phyloP scores from a whole-genome alignment of 2,113 vertebrate species.

The Pycnonotus jocosus region DNA sequence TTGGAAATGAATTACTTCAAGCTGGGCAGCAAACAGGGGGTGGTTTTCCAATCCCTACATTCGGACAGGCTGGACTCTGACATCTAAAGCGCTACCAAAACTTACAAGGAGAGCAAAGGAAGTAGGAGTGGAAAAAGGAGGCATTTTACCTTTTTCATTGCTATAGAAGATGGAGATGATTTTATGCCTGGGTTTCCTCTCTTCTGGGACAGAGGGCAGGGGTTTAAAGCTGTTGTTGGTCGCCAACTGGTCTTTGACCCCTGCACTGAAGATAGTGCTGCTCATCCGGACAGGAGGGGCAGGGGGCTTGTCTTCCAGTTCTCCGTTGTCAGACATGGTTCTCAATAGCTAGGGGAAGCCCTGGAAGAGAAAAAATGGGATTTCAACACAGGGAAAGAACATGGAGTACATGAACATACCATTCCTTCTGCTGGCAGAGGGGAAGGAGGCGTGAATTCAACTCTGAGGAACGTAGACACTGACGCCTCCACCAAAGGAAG shows the following conservation, averaged over 20 bases:
- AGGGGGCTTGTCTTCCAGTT: slow-evolving; percentile 95
- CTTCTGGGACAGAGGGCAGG: slow-evolving; percentile 93
- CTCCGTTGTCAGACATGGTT: slow-evolving; percentile 94
- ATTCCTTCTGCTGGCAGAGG: neutral
- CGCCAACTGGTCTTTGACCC: slow-evolving; percentile 84
- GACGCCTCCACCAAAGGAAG: neutral
- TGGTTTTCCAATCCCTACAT: neutral
- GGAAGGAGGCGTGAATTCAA: neutral
- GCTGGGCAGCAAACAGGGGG: neutral
- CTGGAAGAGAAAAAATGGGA: slow-evolving; percentile 33
- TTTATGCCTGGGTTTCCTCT: slow-evolving; percentile 90
- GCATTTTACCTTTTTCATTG: slow-evolving; percentile 85
- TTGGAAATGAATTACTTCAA: neutral
- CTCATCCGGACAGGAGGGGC: slow-evolving; percentile 95
- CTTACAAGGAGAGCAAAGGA: neutral
- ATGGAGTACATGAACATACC: neutral
- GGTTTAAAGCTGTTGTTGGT: slow-evolving; percentile 94
- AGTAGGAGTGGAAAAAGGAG: neutral
- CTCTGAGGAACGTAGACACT: neutral
- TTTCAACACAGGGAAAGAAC: neutral
- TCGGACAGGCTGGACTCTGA: neutral
- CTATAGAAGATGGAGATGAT: slow-evolving; percentile 95
- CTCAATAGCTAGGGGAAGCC: slow-evolving; percentile 43
- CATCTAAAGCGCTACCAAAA: neutral
- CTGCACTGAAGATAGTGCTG: slow-evolving; percentile 87